phyloP scores from a whole-genome alignment of 2,113 vertebrate species.

The Labeo rohita region DNA sequence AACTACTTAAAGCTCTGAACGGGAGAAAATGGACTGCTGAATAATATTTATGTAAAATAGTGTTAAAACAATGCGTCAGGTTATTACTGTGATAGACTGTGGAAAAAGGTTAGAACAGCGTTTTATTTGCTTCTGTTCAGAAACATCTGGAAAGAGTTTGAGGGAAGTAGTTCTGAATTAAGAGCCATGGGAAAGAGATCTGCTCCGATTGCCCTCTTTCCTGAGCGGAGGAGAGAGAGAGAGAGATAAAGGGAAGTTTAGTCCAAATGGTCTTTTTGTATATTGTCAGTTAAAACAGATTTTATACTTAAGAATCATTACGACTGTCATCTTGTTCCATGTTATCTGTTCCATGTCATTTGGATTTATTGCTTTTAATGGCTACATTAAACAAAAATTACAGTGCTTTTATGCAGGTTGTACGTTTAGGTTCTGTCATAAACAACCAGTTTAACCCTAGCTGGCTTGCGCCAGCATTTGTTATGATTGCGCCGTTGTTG shows the following conservation, averaged over 20 bases:
- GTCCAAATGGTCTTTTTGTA: slow-evolving; percentile 23
- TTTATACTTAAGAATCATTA: slow-evolving; percentile 12
- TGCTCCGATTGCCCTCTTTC: slow-evolving; percentile 36
- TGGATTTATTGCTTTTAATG: slow-evolving; percentile 18
- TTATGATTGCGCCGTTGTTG: not conserved
- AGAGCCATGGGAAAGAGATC: slow-evolving; percentile 47
- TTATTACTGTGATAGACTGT: slow-evolving; percentile 54
- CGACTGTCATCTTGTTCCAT: not conserved
- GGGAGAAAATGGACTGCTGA: slow-evolving; percentile 9
- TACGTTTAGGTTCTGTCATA: not conserved
- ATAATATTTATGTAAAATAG: slow-evolving; percentile 38
- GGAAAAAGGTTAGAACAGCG: slow-evolving; percentile 44
- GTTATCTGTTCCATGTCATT: not conserved
- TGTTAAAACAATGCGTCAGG: slow-evolving; percentile 44
- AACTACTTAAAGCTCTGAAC: slow-evolving; percentile 2
- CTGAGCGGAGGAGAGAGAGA: slow-evolving; percentile 10
- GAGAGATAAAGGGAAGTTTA: slow-evolving; percentile 10
- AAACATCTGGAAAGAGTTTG: slow-evolving; percentile 59
- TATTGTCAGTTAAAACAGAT: slow-evolving; percentile 25
- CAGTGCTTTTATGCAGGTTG: not conserved
- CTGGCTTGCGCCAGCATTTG: not conserved
- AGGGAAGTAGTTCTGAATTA: slow-evolving; percentile 56
- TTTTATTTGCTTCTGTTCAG: slow-evolving; percentile 54
- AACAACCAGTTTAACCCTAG: slow-evolving; percentile 9
- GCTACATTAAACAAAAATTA: not conserved